Conservation (phyloP, 2,797 vertebrate species). For the Oreochromis mossambicus region DNA sequence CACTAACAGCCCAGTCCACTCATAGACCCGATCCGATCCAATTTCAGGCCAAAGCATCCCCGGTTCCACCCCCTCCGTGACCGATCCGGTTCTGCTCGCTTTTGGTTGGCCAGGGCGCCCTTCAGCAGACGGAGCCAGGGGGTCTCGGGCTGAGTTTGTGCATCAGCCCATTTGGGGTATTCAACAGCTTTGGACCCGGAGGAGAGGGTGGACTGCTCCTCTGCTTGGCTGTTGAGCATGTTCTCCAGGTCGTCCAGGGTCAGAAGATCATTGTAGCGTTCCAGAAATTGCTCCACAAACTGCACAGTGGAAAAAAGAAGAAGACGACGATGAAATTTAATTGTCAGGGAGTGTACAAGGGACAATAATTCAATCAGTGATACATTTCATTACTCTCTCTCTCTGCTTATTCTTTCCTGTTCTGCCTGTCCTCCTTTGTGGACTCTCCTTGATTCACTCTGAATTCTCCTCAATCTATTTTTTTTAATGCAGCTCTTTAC, state of each 20-base stretch:
- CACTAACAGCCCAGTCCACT: slow-evolving; percentile 86
- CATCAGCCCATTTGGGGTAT: slow-evolving; percentile 73
- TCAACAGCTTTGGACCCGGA: slow-evolving; percentile 66
- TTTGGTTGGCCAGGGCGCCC: slow-evolving; percentile 77
- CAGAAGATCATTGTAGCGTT: slow-evolving; percentile 80
- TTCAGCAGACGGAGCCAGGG: slow-evolving; percentile 80
- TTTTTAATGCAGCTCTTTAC: not conserved
- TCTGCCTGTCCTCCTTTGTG: not conserved
- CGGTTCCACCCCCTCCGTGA: slow-evolving; percentile 79
- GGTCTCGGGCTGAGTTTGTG: slow-evolving; percentile 64
- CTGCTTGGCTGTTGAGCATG: slow-evolving; percentile 68
- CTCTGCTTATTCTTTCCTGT: not conserved
- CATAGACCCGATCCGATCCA: slow-evolving; percentile 86
- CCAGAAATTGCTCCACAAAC: slow-evolving; percentile 80
- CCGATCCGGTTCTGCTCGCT: slow-evolving; percentile 78
- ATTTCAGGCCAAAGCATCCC: slow-evolving; percentile 86
- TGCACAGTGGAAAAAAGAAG: slow-evolving; percentile 16
- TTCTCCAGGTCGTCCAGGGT: slow-evolving; percentile 80
- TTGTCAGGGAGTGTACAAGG: slow-evolving; percentile 31
- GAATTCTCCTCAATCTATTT: slow-evolving; percentile 3
- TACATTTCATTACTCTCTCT: slow-evolving; percentile 60
- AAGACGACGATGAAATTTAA: slow-evolving; percentile 26
- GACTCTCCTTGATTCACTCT: slow-evolving; percentile 13
- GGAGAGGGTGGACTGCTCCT: slow-evolving; percentile 68
- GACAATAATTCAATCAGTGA: slow-evolving; percentile 59